Evolutionary conservation across 1,140 invertebrate genomes (phyloP), one percentile per base, ranked within the genome.

Genomic region (Drosophila oshimai): DNA sequence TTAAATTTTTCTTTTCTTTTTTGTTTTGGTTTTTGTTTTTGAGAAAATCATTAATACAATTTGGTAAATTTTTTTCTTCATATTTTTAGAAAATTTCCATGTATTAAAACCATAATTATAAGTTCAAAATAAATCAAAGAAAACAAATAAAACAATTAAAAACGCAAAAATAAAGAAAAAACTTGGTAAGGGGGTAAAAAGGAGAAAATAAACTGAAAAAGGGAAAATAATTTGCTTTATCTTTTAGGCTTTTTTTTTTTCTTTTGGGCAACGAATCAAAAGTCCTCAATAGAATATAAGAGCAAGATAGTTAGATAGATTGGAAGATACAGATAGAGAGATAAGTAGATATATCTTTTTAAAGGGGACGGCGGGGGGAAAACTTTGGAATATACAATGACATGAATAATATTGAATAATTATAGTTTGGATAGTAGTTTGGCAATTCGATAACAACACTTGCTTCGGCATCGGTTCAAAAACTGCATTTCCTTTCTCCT

Each of bases 311-410:
- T 44, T 28, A 74, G 31, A 45, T 42, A 64, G 33, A 34, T 36
- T 37, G 36, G 45, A 46, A 26, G 45, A 42, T 37, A 69, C 29
- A 58, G 34, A 39, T 36, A 58, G 26, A 45, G 31, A 42, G 24
- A 37, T 26, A 74, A 46, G 45, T 34, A 65, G 45, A 60, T 60
- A 60, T 51, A 18, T 18, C 29, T 34, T 17, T 3, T 36, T 39
- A 18, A 46, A 57, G 34, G 37, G 51, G 57, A 18, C 73, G 24
- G 47, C 39, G 54, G 62, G 68, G 71, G 61, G 49, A 81, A 81
- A 71, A 80, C 29, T 54, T 68, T 54, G 60, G 33, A 74, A 80
- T 74, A 79, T 70, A 80, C 75, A 79, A 74, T 74, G 70, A 80
- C 76, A 79, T 67, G 65, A 50, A 51, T 75, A 69, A 53, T 68